Conservation (phyloP, 1,140 invertebrate genomes). For the Megathymus violae region DNA sequence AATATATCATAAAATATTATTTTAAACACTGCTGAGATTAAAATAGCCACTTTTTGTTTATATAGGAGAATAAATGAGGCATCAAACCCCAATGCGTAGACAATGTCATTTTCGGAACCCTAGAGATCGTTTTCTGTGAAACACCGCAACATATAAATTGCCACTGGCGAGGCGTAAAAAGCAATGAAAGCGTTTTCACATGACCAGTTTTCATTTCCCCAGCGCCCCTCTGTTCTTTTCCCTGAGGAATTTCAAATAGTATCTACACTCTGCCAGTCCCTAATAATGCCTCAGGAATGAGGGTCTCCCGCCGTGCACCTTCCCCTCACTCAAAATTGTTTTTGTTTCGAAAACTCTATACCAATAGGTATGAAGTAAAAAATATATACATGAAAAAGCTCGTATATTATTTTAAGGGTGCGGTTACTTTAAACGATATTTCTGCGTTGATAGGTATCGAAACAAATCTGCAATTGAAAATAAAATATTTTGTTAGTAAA, state of each 20-base stretch:
- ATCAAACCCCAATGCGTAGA: constrained; percentile 53
- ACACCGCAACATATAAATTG: constrained; percentile 74
- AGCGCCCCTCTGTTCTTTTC: constrained; percentile 65
- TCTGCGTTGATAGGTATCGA: neutral
- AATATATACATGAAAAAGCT: neutral
- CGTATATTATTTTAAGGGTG: neutral
- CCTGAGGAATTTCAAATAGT: constrained; percentile 76
- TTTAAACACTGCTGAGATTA: neutral
- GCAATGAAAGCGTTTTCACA: constrained; percentile 79
- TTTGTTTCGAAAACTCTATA: constrained; percentile 42
- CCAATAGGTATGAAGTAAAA: constrained; percentile 16
- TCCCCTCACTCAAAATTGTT: constrained; percentile 56
- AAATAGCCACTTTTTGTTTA: constrained; percentile 30
- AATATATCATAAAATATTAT: neutral
- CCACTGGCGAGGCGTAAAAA: constrained; percentile 74
- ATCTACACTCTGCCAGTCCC: constrained; percentile 67
- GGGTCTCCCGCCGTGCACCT: constrained; percentile 44
- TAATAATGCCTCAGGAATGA: constrained; percentile 62
- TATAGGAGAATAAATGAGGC: constrained; percentile 53
- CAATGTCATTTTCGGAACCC: constrained; percentile 48
- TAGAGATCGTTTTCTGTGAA: constrained; percentile 49
- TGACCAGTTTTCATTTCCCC: constrained; percentile 74
- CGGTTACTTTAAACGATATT: neutral
- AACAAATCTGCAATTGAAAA: no score
- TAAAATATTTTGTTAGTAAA: no score